Base-by-base conservation (phyloP, 1,140 invertebrate species). In the Saccostrea cuccullata region DNA sequence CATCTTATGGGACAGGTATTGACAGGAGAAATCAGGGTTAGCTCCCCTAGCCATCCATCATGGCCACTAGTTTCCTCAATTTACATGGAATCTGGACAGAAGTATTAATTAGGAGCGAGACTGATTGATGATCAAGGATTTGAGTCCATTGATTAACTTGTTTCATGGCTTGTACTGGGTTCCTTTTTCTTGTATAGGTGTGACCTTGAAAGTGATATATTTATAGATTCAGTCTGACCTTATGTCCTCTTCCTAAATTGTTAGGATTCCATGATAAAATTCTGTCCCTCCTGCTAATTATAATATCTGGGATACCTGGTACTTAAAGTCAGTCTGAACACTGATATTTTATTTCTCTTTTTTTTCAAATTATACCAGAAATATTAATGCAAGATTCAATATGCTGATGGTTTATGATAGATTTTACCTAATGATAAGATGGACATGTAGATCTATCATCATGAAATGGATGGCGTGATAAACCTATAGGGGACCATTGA, bases 1-100 rank as follows among this genome's bases (percentile, higher is more conserved):
- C 13, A 26, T 77, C 30, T 12, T 23, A 13, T 15, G 70, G 70
- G 70, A 30, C 30, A 64, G 58, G 23, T 77, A 77, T 77, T 77
- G 70, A 77, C 70, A 13, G 26, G 70, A 77, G 70, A 36, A 77
- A 77, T 77, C 70, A 77, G 70, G 70, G 26, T 36, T 36, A 30
- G 13, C 30, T 30, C 70, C 8, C 70, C n/a, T 30, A 26, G 11
- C 30, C 70, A 77, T 77, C 70, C 70, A 77, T 77, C 70, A 77
- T 15, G 26, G 23, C 23, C 3, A 5, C 11, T 15, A 36, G 17
- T 64, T 11, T 26, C 70, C 70, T 77, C 70, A 30, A 36, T 77
- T 77, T 26, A 77, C 70, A 26, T 36, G 11, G 13, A 23, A 9
- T 13, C 70, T 30, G 70, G 70, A 77, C 70, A 77, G 70, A 36